Conservation (phyloP, 1,140 invertebrate species). For the Drosophila nigrodunni region DNA sequence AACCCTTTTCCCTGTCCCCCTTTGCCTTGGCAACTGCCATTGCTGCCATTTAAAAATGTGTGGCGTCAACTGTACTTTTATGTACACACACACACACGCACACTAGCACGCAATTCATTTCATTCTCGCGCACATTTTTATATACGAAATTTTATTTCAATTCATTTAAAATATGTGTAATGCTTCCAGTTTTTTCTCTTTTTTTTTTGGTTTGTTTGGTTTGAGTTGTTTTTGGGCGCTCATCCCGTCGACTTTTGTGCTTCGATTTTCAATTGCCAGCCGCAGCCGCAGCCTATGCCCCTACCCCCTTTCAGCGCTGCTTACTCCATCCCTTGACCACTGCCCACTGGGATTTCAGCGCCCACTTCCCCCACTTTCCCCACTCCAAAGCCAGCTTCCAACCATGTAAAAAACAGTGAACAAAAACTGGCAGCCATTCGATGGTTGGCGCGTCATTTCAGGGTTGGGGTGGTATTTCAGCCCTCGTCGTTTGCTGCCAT, state of each 20-base stretch:
- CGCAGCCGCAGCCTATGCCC: conserved; percentile 31
- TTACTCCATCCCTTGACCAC: conserved; percentile 3
- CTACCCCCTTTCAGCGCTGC: background rate
- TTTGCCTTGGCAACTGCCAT: conserved; percentile 17
- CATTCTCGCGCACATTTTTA: conserved; percentile 67
- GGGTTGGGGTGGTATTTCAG: conserved; percentile 16
- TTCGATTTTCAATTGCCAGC: conserved; percentile 69
- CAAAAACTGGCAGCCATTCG: background rate
- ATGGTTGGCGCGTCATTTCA: conserved; percentile 6
- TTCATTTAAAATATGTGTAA: conserved; percentile 82
- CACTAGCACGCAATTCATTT: conserved; percentile 50
- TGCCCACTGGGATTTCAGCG: conserved; percentile 6
- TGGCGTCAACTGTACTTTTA: conserved; percentile 80
- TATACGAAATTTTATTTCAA: conserved; percentile 81
- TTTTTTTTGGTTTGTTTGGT: conserved; percentile 2
- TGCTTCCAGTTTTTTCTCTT: conserved; percentile 45
- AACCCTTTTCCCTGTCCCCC: conserved; percentile 8
- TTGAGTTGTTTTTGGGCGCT: conserved; percentile 25
- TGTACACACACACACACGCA: conserved; percentile 41
- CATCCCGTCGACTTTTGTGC: conserved; percentile 70
- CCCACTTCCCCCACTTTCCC: background rate
- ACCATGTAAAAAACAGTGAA: too few relatives aligned
- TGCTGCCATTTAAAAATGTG: conserved; percentile 67
- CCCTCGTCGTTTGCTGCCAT: background rate
- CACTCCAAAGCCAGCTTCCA: too few relatives aligned